Base-by-base conservation (phyloP, 2,113 vertebrate species). In the Chunga burmeisteri region DNA sequence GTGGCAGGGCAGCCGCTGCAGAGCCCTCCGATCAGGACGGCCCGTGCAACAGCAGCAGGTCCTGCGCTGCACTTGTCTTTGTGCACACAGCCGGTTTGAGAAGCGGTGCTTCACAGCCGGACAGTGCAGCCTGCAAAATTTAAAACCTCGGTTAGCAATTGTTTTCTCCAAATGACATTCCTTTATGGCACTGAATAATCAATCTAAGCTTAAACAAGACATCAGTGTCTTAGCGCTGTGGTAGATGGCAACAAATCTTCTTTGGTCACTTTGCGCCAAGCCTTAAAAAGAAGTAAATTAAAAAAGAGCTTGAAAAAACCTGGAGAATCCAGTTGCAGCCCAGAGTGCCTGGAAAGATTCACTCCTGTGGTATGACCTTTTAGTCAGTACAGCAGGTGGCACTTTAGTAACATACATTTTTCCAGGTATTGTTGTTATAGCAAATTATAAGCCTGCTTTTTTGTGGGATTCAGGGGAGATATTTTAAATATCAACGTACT, bases 381-480 rank as follows among this genome's bases (percentile, higher is more conserved):
- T 55, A 13, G 23, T 2, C 50, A 3, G 19, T 63, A 61, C 98
- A 97, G 97, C 95, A 98, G 98, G 90, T 98, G 98, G 98, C 98
- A 97, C 94, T 94, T 86, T 42, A 86, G 97, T 47, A 86, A 96
- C 95, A 46, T 9, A 8, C 3, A 92, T 70, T 88, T 71, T 30
- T 72, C 47, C 55, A 65, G 78, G 63, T 62, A 6, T 62, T 10
- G 53, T 12, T 83, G 42, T 20, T 65, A 18, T 25, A 19, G 56
- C 40, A 30, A 68, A 80, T n/a, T 84, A 47, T 47, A 32, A 52
- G 1, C 40, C 65, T 11, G 50, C 50, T 62, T 87, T 71, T 77
- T 59, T 86, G 10, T 5, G 93, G 81, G 50, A 44, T 88, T 75
- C 36, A 53, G 67, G 84, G 74, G 84, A 94, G 93, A 80, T 27